A percentile compares a stretch with the other conserved stretches of the same genome.
Conservation (phyloP, 2,888 invertebrate genomes). For the Apotomis betuletana region DNA sequence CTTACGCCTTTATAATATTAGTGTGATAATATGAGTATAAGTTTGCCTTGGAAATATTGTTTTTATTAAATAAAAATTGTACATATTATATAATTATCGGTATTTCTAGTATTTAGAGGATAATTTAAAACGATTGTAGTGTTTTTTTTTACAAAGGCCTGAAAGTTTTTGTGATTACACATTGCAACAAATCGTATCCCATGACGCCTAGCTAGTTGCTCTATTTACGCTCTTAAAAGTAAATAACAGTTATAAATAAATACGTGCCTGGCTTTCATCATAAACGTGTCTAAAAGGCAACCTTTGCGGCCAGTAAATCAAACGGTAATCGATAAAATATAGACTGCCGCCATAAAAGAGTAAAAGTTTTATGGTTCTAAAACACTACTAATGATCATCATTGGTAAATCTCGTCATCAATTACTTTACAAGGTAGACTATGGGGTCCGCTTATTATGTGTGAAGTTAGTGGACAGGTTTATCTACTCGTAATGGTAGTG, state of each 20-base stretch:
- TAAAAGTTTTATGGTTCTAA: constrained; percentile 38
- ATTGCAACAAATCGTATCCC: not conserved
- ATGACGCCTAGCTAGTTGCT: not conserved
- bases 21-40: too few species aligned
- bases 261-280: constrained; percentile 25
- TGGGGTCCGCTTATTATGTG: constrained; percentile 25
- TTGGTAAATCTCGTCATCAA: constrained; percentile 18
- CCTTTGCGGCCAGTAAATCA: constrained; percentile 36
- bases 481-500: too few species aligned
- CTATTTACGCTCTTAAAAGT: constrained; percentile 16
- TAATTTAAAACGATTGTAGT: too few species aligned
- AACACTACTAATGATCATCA: constrained; percentile 38
- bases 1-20: too few species aligned
- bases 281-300: constrained; percentile 37
- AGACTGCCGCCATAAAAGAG: constrained; percentile 34
- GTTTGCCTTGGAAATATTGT: too few species aligned
- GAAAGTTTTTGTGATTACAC: too few species aligned
- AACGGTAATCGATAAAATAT: constrained; percentile 40
- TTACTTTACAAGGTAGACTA: constrained; percentile 25
- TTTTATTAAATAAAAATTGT: too few species aligned
- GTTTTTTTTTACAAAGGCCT: too few species aligned
- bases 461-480: constrained; percentile 18
- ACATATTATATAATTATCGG: too few species aligned
- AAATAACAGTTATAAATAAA: constrained; percentile 37
- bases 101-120: too few species aligned